A percentile compares a stretch with the other conserved stretches of the same genome.
phyloP scores from a whole-genome alignment of 2,888 invertebrate species.

The Agrochola lota region DNA sequence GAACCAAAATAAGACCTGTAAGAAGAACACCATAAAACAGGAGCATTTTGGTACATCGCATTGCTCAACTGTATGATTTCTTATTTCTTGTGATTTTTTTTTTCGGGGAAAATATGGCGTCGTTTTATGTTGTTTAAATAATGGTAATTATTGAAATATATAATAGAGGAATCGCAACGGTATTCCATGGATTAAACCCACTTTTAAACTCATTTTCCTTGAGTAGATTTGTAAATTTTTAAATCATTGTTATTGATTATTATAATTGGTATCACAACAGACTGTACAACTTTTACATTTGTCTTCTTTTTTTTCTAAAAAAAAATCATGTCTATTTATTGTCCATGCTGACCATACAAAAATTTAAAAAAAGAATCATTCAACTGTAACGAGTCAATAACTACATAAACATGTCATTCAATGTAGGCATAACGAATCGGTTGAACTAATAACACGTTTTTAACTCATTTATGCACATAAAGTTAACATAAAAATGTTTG shows the following conservation, averaged over 20 bases:
- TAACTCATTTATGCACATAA: slow-evolving; percentile 54
- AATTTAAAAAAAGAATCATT: slow-evolving; percentile 6
- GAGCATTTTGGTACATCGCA: neutral
- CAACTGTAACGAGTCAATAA: slow-evolving; percentile 31
- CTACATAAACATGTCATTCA: slow-evolving; percentile 31
- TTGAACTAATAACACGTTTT: slow-evolving; percentile 48
- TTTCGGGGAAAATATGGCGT: too few relatives aligned
- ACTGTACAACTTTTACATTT: neutral
- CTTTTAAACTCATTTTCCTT: neutral
- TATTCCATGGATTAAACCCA: neutral
- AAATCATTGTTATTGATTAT: neutral
- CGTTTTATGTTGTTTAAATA: too few relatives aligned
- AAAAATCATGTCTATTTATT: neutral
- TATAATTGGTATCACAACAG: neutral
- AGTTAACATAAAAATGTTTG: slow-evolving; percentile 55
- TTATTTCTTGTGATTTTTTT: neutral
- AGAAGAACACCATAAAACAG: neutral
- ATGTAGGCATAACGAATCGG: slow-evolving; percentile 38
- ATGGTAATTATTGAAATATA: too few relatives aligned
- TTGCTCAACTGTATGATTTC: neutral
- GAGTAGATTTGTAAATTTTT: neutral
- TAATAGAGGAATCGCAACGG: too few relatives aligned
- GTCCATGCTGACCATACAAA: slow-evolving; percentile 26
- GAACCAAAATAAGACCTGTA: neutral
- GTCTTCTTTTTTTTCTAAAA: neutral